Evolutionary conservation across 2,113 vertebrate genomes (phyloP).

Genomic region (Amblyopsis rosae): DNA sequence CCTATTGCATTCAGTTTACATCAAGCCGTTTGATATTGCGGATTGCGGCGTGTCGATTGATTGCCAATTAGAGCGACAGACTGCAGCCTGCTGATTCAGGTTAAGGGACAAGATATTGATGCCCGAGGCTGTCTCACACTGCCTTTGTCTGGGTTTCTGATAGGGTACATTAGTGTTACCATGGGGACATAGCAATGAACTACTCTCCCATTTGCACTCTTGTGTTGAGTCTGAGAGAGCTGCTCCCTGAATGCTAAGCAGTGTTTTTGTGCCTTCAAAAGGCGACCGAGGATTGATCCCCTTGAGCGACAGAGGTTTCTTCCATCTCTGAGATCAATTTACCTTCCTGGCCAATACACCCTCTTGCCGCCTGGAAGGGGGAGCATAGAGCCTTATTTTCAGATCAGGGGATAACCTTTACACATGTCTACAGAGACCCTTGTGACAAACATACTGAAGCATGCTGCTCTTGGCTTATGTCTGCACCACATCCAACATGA

Average conservation of each 20-base stretch:
- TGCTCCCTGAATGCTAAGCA: slow-evolving; percentile 67
- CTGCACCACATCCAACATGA: not conserved
- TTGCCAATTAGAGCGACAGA: slow-evolving; percentile 57
- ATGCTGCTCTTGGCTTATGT: not conserved
- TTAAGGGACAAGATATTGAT: slow-evolving; percentile 57
- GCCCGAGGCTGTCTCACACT: slow-evolving; percentile 53
- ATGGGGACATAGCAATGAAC: slow-evolving; percentile 64
- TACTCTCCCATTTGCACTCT: slow-evolving; percentile 57
- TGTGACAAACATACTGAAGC: not conserved
- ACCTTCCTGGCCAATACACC: slow-evolving; percentile 26
- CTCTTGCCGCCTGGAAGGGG: slow-evolving; percentile 24
- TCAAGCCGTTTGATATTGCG: slow-evolving; percentile 19
- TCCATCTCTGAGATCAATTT: slow-evolving; percentile 63
- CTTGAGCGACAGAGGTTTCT: slow-evolving; percentile 53
- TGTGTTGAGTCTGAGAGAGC: slow-evolving; percentile 42
- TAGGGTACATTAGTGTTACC: slow-evolving; percentile 52
- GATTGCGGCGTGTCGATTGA: slow-evolving; percentile 41
- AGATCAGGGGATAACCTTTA: slow-evolving; percentile 20
- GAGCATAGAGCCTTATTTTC: slow-evolving; percentile 20
- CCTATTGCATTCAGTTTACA: not conserved
- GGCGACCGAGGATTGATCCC: slow-evolving; percentile 58
- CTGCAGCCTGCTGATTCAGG: slow-evolving; percentile 31
- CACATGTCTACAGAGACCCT: slow-evolving; percentile 1
- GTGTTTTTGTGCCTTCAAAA: slow-evolving; percentile 53
- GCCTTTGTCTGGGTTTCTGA: slow-evolving; percentile 55